Percentiles rank a stretch among this genome's conserved stretches.
These are phyloP conservation scores for Euproctis similis DNA, from an alignment of 2,888 invertebrate species.

Conservation along the genomic window DNA sequence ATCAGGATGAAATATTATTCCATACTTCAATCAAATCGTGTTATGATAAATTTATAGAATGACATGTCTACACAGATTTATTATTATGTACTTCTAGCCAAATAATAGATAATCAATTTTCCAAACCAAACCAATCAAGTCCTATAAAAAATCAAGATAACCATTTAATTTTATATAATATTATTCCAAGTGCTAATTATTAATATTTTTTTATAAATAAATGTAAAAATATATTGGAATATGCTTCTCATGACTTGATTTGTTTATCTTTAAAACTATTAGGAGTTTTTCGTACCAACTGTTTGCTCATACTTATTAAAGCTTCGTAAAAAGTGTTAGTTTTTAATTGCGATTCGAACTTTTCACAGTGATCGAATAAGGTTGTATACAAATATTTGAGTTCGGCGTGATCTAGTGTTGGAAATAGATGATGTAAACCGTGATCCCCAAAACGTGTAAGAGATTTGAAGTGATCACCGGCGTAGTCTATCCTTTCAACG, in stretches of 20 bases:
- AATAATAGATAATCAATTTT: too few relatives aligned
- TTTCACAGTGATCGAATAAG: slow-evolving; percentile 77
- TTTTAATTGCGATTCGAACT: slow-evolving; percentile 74
- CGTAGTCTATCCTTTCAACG: slow-evolving; percentile 81
- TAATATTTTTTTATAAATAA: too few relatives aligned
- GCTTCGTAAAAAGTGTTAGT: slow-evolving; percentile 76
- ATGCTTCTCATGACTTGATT: slow-evolving; percentile 6
- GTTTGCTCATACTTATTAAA: slow-evolving; percentile 79
- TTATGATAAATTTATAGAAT: too few relatives aligned
- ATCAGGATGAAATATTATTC: too few relatives aligned
- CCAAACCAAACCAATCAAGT: too few relatives aligned
- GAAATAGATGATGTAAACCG: slow-evolving; percentile 86
- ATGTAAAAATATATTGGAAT: slow-evolving; percentile 1
- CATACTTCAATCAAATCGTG: too few relatives aligned
- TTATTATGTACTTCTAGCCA: too few relatives aligned
- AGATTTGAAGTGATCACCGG: slow-evolving; percentile 78
- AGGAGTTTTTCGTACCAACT: slow-evolving; percentile 51
- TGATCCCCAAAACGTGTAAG: slow-evolving; percentile 87
- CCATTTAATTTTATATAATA: too few relatives aligned
- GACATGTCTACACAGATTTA: too few relatives aligned
- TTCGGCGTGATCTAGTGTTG: slow-evolving; percentile 85
- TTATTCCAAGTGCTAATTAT: too few relatives aligned
- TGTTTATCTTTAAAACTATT: slow-evolving; percentile 42
- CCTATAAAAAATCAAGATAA: too few relatives aligned
- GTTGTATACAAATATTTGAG: slow-evolving; percentile 79